Conservation (phyloP, 2,888 invertebrate species). For the Linnaemya tessellans region DNA sequence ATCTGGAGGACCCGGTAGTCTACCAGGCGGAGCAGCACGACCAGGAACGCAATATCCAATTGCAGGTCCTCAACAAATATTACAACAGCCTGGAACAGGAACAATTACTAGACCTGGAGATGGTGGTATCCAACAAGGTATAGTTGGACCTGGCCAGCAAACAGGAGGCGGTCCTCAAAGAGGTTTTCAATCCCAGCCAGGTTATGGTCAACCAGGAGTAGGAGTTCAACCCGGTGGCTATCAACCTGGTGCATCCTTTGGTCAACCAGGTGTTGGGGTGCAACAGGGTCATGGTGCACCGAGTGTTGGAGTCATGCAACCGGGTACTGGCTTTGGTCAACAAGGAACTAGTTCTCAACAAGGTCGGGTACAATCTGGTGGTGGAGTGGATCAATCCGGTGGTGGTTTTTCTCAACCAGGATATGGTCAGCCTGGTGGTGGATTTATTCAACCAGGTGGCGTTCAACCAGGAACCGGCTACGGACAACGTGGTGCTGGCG, state of each 20-base stretch:
- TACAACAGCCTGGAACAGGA: constrained; percentile 34
- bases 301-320: constrained; percentile 3
- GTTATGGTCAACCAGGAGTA: constrained; percentile 33
- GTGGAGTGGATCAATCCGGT: background rate
- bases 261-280: background rate
- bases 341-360: constrained; percentile 10
- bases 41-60: constrained; percentile 55
- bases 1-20: constrained; percentile 40
- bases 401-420: constrained; percentile 51
- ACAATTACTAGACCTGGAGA: background rate
- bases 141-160: constrained; percentile 27
- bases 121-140: constrained; percentile 46
- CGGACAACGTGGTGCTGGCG: too few species aligned
- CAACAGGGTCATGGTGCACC: constrained; percentile 46
- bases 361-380: constrained; percentile 52
- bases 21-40: constrained; percentile 43
- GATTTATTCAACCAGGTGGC: constrained; percentile 28
- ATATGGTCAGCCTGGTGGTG: constrained; percentile 36
- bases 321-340: constrained; percentile 14
- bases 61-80: constrained; percentile 49
- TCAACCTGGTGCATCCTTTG: constrained; percentile 34
- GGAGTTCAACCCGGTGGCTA: constrained; percentile 38
- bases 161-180: background rate
- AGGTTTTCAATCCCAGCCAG: background rate
- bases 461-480: too few species aligned